These are phyloP conservation scores for Ascaphus truei DNA, from an alignment of 2,113 vertebrate genomes.

Conservation along the genomic window DNA sequence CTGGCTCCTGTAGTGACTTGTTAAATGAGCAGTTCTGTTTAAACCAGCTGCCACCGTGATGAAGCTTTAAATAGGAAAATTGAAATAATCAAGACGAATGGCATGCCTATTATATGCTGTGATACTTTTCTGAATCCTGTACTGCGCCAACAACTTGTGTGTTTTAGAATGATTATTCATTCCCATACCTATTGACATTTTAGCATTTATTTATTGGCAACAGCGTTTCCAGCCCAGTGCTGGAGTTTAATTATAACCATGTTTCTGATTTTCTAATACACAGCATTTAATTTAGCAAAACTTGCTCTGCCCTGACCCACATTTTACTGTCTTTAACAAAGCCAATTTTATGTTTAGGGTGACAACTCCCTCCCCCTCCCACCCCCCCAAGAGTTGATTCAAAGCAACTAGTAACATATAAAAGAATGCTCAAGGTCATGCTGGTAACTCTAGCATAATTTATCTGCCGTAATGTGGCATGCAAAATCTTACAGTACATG, in stretches of 20 bases:
- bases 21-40: conserved; percentile 50
- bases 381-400: conserved; percentile 21
- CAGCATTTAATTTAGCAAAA: conserved; percentile 15
- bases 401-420: conserved; percentile 31
- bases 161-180: conserved; percentile 16
- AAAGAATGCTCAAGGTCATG: conserved; percentile 43
- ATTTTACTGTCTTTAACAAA: conserved; percentile 14
- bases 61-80: conserved; percentile 52
- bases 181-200: conserved; percentile 23
- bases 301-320: conserved; percentile 11
- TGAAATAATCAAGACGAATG: conserved; percentile 50
- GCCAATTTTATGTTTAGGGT: no score
- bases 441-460: conserved; percentile 19
- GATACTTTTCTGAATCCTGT: conserved; percentile 43
- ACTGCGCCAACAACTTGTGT: conserved; percentile 29
- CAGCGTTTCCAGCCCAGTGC: conserved; percentile 10
- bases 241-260: conserved; percentile 39
- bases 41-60: conserved; percentile 49
- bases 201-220: conserved; percentile 31
- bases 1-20: conserved; percentile 36
- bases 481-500: conserved; percentile 38
- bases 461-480: conserved; percentile 30
- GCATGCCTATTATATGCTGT: conserved; percentile 40
- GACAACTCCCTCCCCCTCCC: no score
- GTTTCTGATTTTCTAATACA: conserved; percentile 29